Evolutionary conservation across 2,888 invertebrate genomes (phyloP), one percentile per base, ranked within the genome.

Genomic region (Zonitis immaculata): DNA sequence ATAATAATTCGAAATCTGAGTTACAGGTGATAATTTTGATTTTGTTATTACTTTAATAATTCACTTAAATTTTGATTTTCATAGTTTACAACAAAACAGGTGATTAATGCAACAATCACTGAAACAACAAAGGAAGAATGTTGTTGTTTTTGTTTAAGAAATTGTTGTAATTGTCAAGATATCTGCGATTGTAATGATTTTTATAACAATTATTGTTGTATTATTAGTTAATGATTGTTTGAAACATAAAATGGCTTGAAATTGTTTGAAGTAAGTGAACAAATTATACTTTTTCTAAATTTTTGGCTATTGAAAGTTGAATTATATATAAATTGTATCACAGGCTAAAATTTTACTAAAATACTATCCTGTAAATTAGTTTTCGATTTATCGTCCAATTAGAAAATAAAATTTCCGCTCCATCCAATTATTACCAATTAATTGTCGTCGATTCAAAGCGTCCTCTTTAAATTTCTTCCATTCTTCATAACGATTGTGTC

Each of bases 381-480:
- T n/a, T n/a, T n/a, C n/a, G n/a, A n/a, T n/a, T n/a, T n/a, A n/a
- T n/a, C n/a, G n/a, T n/a, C 26, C 44, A 7, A 44, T 26, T 14
- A 44, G 12, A n/a, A 44, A 44, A n/a, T 26, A 9, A 1, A 44
- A 5, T 14, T 28, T 26, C 11, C 28, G 12, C 7, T 44, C 8
- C 1, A 43, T 3, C 43, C 43, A 22, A 16, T 22, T 43, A 12
- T 26, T 26, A 1, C 9, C 9, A 16, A 5, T 14, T 12, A 16
- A 26, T 44, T 44, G 26, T 3, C 26, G 26, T 22, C 5, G 7
- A 11, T 28, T 44, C 2, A 26, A 18, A 6, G 55, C 49, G 18
- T 63, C 58, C 45, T 63, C 72, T 52, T 81, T 81, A 66, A 81
- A 84, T n/a, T 78, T 75, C 1, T 69, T 68, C 87, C 87, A 88